These are phyloP conservation scores for Rousettus leschenaultii DNA, from an alignment of 2,113 vertebrate genomes.

Conservation along the genomic window DNA sequence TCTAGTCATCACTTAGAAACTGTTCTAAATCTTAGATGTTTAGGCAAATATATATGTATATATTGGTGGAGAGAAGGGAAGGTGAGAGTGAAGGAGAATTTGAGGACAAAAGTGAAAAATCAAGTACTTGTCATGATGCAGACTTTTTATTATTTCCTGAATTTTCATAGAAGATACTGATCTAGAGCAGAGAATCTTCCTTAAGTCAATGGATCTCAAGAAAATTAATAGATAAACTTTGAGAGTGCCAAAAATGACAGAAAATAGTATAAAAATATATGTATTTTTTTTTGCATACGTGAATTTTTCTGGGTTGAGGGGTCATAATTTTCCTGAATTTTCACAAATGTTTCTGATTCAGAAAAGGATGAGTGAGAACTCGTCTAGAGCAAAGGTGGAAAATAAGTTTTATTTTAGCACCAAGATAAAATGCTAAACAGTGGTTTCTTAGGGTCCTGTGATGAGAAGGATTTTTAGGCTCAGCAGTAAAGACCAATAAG, in stretches of 20 bases:
- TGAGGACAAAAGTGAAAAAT: slow-evolving; percentile 19
- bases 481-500: not conserved
- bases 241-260: not conserved
- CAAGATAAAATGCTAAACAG: not conserved
- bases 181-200: not conserved
- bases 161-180: not conserved
- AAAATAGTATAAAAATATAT: not conserved
- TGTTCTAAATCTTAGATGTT: not conserved
- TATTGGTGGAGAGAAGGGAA: not conserved
- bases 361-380: not conserved
- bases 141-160: not conserved
- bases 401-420: not conserved
- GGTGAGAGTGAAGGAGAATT: not conserved
- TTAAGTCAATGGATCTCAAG: not conserved
- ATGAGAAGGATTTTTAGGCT: not conserved
- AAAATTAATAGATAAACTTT: not conserved
- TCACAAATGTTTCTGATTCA: not conserved
- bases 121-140: not conserved
- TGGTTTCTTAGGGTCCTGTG: not conserved
- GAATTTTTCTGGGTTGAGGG: not conserved
- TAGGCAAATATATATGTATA: not conserved
- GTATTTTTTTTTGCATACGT: not conserved
- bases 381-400: not conserved
- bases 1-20: not conserved
- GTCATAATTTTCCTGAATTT: not conserved